Evolutionary conservation across 2,113 vertebrate species (phyloP), one percentile per base, ranked within the genome.

Genomic region (Pipra filicauda): DNA sequence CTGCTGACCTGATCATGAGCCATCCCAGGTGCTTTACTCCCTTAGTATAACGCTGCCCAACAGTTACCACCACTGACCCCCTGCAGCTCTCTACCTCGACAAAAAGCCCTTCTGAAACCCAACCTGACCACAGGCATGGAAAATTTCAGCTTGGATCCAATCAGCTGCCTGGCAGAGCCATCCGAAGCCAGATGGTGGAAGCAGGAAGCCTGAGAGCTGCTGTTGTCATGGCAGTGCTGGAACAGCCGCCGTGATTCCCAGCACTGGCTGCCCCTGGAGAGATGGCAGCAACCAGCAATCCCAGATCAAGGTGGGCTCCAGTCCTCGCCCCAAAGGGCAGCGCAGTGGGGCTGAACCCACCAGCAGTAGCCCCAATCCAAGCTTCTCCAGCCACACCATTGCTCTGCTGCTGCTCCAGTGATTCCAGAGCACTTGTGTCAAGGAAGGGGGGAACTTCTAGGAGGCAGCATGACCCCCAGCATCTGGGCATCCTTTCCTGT

Each of bases 341-440:
- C 0, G 0, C 31, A 66, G 48, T 0, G 2, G 62, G 15, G 64
- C 73, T 31, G 58, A 58, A 27, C 4, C n/a, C 72, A 27, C 2
- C 0, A 0, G 14, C n/a, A 75, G n/a, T 19, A 27, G 17, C 26
- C 46, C 44, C 0, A 0, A 26, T 12, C 24, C 2, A 3, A 48
- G 41, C 81, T 70, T 18, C 85, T 74, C 46, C 37, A 73, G 58
- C 54, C 62, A 16, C 28, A 27, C 5, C 2, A 1, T 26, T 0
- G 14, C 41, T 44, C 58, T 39, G 24, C 52, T 8, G 12, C 59
- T 15, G 39, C 83, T 65, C 17, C 31, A 23, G 80, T 35, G 11
- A 13, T 4, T 27, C 52, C 7, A 28, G 52, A 67, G 19, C 1
- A 9, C 19, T 33, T 4, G 1, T 31, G 22, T 2, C 5, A 2